Evolutionary conservation across 2,113 vertebrate species (phyloP), one percentile per base, ranked within the genome.

Genomic region (Uropsilus gracilis): DNA sequence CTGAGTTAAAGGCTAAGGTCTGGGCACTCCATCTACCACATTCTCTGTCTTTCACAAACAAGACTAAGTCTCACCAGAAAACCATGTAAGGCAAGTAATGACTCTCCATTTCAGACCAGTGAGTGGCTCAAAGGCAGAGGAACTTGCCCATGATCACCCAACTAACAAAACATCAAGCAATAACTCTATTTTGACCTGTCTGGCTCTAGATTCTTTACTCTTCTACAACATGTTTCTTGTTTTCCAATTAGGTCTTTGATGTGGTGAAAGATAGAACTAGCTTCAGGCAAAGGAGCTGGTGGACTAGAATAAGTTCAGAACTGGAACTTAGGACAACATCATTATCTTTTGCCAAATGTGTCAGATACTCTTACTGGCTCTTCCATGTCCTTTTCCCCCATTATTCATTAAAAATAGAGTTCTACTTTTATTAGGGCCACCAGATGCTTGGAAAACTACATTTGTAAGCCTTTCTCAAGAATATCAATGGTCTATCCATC

Each of bases 181-280:
- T 69, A 89, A 71, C 18, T 71, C 26, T 86, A 4, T 71, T 24
- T 22, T 85, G 61, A 11, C 13, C 20, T 20, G 17, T 59, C 59
- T 76, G 42, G 76, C 16, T 5, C 18, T 12, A 89, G 42, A 89
- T 77, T 81, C 1, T 57, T 94, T 90, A 86, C 39, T 94, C n/a
- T 59, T 89, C 24, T 81, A 13, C 1, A 55, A 30, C 8, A 53
- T 72, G 48, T 61, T 84, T 66, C 66, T 78, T 55, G 5, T 72
- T 91, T 93, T 75, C 59, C 50, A 53, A 12, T 83, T 84, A 53
- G 57, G 66, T 87, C 57, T 94, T 75, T 88, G n/a, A 46, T 63
- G 32, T 12, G 48, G 6, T 28, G 88, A 93, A 94, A 69, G 39
- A 53, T 55, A 85, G 44, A 71, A 71, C 7, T 30, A 48, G 34